These are phyloP conservation scores for Drosophila ustulata DNA, from an alignment of 2,888 invertebrate genomes.

Conservation along the genomic window DNA sequence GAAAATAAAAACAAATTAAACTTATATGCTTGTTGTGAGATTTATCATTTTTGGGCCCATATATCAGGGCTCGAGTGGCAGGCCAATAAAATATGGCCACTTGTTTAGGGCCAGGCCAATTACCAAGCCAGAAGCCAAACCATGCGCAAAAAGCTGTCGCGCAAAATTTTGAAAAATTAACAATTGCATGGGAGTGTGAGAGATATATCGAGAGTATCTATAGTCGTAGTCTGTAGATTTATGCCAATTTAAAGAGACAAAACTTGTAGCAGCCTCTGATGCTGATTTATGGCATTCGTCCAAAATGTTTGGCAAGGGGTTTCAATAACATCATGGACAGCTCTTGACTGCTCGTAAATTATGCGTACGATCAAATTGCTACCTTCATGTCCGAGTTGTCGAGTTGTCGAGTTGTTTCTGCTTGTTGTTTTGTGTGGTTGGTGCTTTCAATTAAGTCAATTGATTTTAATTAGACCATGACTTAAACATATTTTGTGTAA, in stretches of 20 bases:
- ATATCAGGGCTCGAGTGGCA: constrained; percentile 72
- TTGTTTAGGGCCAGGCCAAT: constrained; percentile 71
- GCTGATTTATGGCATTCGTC: constrained; percentile 65
- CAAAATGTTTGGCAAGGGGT: constrained; percentile 33
- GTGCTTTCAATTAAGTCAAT: constrained; percentile 79
- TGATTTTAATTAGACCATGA: constrained; percentile 81
- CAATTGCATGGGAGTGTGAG: constrained; percentile 42
- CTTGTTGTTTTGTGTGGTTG: constrained; percentile 54
- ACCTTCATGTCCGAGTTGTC: constrained; percentile 68
- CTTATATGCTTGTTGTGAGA: constrained; percentile 64
- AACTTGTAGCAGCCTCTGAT: constrained; percentile 55
- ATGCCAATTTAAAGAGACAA: constrained; percentile 74
- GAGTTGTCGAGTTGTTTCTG: constrained; percentile 27
- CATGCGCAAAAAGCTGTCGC: constrained; percentile 72
- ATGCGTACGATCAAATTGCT: constrained; percentile 78
- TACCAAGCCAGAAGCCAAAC: constrained; percentile 55
- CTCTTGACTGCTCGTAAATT: constrained; percentile 56
- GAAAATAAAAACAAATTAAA: constrained; percentile 55
- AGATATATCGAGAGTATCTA: constrained; percentile 21
- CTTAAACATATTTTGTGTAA: constrained; percentile 63
- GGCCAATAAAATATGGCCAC: constrained; percentile 79
- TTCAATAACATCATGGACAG: neutral
- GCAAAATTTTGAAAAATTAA: constrained; percentile 78
- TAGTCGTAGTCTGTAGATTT: constrained; percentile 69
- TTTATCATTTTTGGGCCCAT: constrained; percentile 70